Evolutionary conservation across 2,888 invertebrate species (phyloP).

Genomic region (Myopa tessellatipennis): DNA sequence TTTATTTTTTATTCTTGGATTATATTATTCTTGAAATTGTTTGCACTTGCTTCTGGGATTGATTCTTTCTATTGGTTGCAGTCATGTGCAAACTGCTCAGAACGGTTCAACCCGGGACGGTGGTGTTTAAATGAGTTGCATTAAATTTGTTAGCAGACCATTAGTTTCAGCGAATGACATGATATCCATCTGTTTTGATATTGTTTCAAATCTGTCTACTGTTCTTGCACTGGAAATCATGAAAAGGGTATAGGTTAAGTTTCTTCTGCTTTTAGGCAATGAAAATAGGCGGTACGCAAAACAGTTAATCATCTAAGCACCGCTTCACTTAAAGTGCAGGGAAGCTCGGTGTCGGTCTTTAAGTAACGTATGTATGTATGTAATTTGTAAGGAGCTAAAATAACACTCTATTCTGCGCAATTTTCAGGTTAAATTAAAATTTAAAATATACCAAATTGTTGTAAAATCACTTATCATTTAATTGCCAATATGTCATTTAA

Average conservation of each 20-base stretch:
- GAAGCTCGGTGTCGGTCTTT: no score
- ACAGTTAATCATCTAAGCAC: slow-evolving; percentile 12
- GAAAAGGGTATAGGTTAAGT: slow-evolving; percentile 36
- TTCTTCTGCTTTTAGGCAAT: slow-evolving; percentile 23
- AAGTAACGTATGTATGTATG: no score
- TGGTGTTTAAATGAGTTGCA: slow-evolving; percentile 52
- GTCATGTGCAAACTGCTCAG: background rate
- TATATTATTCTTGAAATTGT: slow-evolving; percentile 27
- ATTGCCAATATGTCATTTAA: no score
- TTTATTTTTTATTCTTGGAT: slow-evolving; percentile 44
- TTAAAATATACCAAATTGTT: no score
- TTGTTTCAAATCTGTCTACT: slow-evolving; percentile 33
- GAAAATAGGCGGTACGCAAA: slow-evolving; percentile 22
- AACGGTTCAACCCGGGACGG: background rate
- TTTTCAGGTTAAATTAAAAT: no score
- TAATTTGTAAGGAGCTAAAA: no score
- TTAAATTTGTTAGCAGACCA: slow-evolving; percentile 65
- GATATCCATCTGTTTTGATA: slow-evolving; percentile 50
- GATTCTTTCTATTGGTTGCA: slow-evolving; percentile 2
- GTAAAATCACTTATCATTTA: no score
- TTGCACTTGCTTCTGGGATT: slow-evolving; percentile 41
- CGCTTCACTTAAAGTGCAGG: slow-evolving; percentile 1
- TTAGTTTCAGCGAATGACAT: slow-evolving; percentile 57
- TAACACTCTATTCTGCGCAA: no score
- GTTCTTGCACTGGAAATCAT: background rate